Evolutionary conservation across 2,797 vertebrate genomes (phyloP).

Genomic region (Sebastes jordani): DNA sequence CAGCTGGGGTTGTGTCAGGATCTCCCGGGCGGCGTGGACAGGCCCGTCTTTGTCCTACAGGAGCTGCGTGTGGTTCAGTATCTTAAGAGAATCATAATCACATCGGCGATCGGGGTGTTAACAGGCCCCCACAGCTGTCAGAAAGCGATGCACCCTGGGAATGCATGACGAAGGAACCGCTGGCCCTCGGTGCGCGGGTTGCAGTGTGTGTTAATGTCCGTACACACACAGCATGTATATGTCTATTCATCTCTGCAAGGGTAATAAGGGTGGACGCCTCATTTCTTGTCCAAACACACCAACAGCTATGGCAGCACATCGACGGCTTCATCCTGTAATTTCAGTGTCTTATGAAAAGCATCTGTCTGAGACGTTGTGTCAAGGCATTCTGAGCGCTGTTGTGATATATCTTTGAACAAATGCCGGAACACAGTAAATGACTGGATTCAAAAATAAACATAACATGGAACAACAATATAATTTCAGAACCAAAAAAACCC

Average conservation of each 20-base stretch:
- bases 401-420: slow-evolving; percentile 5
- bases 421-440: slow-evolving; percentile 21
- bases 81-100: slow-evolving; percentile 80
- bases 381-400: not conserved
- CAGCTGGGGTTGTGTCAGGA: slow-evolving; percentile 72
- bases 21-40: slow-evolving; percentile 64
- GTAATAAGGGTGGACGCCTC: slow-evolving; percentile 34
- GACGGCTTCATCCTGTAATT: slow-evolving; percentile 30
- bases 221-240: slow-evolving; percentile 35
- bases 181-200: slow-evolving; percentile 17
- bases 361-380: slow-evolving; percentile 20
- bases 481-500: slow-evolving; percentile 20
- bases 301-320: slow-evolving; percentile 34
- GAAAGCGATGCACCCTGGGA: slow-evolving; percentile 69
- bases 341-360: slow-evolving; percentile 29
- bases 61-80: slow-evolving; percentile 74
- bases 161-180: slow-evolving; percentile 53
- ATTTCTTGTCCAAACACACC: slow-evolving; percentile 56
- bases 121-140: slow-evolving; percentile 74
- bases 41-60: slow-evolving; percentile 72
- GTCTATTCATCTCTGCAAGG: slow-evolving; percentile 28
- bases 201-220: slow-evolving; percentile 46
- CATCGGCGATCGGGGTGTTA: slow-evolving; percentile 66
- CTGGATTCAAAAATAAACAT: slow-evolving; percentile 45
- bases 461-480: slow-evolving; percentile 38